A percentile compares a stretch with the other conserved stretches of the same genome.
Conservation (phyloP, 2,797 vertebrate genomes). For the Macrochelys suwanniensis region DNA sequence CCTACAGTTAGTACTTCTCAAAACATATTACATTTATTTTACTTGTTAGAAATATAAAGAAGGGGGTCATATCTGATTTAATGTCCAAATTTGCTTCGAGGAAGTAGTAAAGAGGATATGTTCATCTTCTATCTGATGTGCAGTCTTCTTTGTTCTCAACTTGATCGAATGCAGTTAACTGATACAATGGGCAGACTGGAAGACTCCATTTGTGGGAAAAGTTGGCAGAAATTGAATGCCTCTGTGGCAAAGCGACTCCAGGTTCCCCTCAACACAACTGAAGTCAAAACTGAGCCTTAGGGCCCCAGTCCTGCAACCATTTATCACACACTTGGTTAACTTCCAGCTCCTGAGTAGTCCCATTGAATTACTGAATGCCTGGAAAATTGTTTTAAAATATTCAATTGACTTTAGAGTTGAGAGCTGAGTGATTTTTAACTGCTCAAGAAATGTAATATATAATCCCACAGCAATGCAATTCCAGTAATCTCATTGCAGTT, state of each 20-base stretch:
- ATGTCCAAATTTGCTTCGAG: constrained; percentile 35
- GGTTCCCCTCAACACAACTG: neutral
- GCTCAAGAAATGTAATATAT: neutral
- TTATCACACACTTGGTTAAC: fast-evolving
- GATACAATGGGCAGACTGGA: neutral
- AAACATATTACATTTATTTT: constrained; percentile 49
- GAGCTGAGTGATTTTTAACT: neutral
- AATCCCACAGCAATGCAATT: neutral
- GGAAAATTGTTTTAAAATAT: neutral
- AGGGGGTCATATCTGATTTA: constrained; percentile 51
- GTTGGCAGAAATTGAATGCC: neutral
- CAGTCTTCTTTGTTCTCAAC: neutral
- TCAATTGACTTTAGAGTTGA: neutral
- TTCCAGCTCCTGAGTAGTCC: neutral
- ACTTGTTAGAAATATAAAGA: constrained; percentile 56
- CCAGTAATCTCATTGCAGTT: neutral
- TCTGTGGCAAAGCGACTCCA: neutral
- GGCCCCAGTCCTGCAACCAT: neutral
- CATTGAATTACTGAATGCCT: neutral
- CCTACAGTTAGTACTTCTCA: constrained; percentile 51
- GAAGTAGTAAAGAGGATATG: constrained; percentile 30
- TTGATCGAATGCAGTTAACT: constrained; percentile 13
- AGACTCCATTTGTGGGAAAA: neutral
- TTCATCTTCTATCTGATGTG: neutral
- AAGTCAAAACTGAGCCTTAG: neutral